Evolutionary conservation across 2,113 vertebrate genomes (phyloP), one percentile per base, ranked within the genome.

Genomic region (Albula glossodonta): DNA sequence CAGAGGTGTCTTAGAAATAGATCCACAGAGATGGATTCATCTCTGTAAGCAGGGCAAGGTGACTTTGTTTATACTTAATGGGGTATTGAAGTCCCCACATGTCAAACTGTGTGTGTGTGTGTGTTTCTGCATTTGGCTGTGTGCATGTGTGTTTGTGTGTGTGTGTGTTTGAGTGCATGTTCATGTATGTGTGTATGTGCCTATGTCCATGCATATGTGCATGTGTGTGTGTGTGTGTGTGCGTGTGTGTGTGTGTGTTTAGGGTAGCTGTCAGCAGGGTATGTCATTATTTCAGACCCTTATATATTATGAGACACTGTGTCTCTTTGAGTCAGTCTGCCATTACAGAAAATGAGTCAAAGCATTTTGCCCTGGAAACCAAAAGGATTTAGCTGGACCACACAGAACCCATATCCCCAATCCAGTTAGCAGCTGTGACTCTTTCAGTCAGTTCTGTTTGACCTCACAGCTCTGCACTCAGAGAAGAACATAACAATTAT

Each of bases 51-150:
- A 41, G 31, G 31, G 60, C 81, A 60, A 31, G 25, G n/a, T 57
- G 85, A 60, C 52, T 83, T 86, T 77, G 31, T 56, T 70, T 63
- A 31, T 83, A 82, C 78, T 83, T 78, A 48, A 22, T 50, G 70
- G 19, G 22, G 22, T n/a, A 78, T 51, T 56, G 25, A 48, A 52
- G 70, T 78, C 66, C 83, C 70, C 49, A 25, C 51, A 48, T 66
- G 57, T 31, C 41, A 25, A n/a, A 1, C 22, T n/a, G 70, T 74
- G 19, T 74, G 70, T 74, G 70, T 31, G 31, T 41, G 31, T 41
- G 31, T 41, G 31, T 41, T 41, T 41, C 31, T 41, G 31, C 31
- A 41, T 41, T 41, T 41, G 31, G 31, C 31, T 41, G 31, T 41
- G 31, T 41, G 31, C 31, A 41, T 41, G 31, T 41, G 31, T 1